Conservation (phyloP, 2,888 invertebrate species). For the Trachelus iudaicus region DNA sequence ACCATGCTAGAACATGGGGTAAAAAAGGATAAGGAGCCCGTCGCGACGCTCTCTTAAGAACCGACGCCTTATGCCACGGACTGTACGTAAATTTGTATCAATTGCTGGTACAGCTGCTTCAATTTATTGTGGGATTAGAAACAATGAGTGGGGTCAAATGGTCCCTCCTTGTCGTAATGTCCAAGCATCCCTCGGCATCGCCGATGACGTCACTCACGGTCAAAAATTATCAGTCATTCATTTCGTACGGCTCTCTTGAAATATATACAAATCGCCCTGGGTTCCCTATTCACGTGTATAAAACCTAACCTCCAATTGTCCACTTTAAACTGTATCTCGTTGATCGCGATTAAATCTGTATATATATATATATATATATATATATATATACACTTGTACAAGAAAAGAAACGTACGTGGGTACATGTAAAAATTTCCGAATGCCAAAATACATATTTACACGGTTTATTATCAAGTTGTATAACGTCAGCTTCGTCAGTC, state of each 20-base stretch:
- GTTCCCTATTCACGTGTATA: background rate
- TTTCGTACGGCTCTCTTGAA: constrained; percentile 12
- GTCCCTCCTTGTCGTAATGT: constrained; percentile 59
- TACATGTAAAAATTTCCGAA: background rate
- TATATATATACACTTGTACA: background rate
- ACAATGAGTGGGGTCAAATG: constrained; percentile 64
- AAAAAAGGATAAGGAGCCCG: no score
- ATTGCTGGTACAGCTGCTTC: constrained; percentile 64
- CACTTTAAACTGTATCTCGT: background rate
- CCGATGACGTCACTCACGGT: constrained; percentile 8
- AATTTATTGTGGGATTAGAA: constrained; percentile 65
- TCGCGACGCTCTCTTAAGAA: constrained; percentile 6
- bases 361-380: no score
- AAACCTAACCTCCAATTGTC: background rate
- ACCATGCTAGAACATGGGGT: no score
- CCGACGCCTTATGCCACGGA: constrained; percentile 47
- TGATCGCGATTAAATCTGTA: background rate
- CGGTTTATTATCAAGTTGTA: background rate
- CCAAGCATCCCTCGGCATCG: constrained; percentile 43
- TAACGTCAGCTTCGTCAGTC: background rate
- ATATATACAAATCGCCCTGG: background rate
- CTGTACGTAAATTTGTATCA: constrained; percentile 65
- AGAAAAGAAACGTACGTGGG: background rate
- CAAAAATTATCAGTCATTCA: constrained; percentile 41
- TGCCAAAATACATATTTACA: background rate